Percentiles rank a stretch among this genome's conserved stretches.
phyloP scores from a whole-genome alignment of 1,140 invertebrate genomes.

The Nasonia longicornis region DNA sequence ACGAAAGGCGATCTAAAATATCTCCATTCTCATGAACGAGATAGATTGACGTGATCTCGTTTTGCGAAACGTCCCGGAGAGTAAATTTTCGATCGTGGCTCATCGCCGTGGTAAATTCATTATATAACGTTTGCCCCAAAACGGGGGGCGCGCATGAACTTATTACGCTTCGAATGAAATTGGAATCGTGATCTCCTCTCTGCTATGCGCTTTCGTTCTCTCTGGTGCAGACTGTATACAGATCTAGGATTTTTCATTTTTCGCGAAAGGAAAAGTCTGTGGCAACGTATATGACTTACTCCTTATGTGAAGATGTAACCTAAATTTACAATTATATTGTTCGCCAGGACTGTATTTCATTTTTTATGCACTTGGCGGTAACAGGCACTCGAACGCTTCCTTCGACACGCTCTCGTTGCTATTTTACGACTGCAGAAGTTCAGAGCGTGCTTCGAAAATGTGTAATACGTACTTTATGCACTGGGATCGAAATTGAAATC shows the following conservation, averaged over 20 bases:
- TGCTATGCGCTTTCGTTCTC: background rate
- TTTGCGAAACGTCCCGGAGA: background rate
- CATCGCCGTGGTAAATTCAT: background rate
- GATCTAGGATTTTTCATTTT: constrained; percentile 1
- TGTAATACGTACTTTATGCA: background rate
- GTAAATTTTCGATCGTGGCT: background rate
- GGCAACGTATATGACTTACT: background rate
- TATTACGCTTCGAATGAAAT: constrained; percentile 9
- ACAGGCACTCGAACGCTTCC: background rate
- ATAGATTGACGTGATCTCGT: background rate
- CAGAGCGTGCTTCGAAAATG: background rate
- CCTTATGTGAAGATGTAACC: background rate
- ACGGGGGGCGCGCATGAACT: background rate
- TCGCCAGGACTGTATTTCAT: background rate
- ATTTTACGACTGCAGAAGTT: background rate
- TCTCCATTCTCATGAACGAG: background rate
- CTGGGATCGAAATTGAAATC: constrained; percentile 1
- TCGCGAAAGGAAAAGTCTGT: background rate
- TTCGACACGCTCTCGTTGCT: background rate
- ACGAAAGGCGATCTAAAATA: too few relatives aligned
- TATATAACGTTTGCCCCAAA: background rate
- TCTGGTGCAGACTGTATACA: background rate
- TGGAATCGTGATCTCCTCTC: constrained; percentile 36
- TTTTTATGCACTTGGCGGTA: background rate
- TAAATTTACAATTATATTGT: background rate